Evolutionary conservation across 2,888 invertebrate species (phyloP), one percentile per base, ranked within the genome.

Genomic region (Thalpophila matura): DNA sequence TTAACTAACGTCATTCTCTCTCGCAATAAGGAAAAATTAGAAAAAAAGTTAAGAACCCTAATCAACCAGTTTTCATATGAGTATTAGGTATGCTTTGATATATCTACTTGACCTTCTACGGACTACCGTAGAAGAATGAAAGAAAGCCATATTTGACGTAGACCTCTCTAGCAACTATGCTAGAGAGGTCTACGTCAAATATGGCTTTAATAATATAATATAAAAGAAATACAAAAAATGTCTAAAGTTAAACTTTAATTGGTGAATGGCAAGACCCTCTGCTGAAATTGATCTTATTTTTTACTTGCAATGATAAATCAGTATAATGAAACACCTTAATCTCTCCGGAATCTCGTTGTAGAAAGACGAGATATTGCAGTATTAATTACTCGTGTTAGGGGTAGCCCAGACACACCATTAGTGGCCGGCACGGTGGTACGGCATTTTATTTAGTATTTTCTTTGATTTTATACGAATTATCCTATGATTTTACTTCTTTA

Each of bases 271-370:
- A 46, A 18, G 40, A 49, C 46, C 61, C 61, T 58, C 56, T 47
- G 59, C 51, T 79, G 72, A 42, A 64, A 67, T 60, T 54, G 70
- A 58, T 74, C 42, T 49, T 56, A 62, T 79, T 78, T 78, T 74
- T 79, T 75, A 75, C 68, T 66, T 59, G 62, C 75, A 66, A 76
- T 78, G 74, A 84, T 85, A 84, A 86, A 86, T 87, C 85, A 79
- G 84, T 84, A 86, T 91, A 91, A 92, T 91, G 87, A 86, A 90
- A 88, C 91, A 92, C 92, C 92, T 91, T 92, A 90, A 92, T 92
- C 91, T 91, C 84, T 83, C 76, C 83, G 68, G 85, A 88, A 90
- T 91, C 91, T 88, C 84, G 84, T 86, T 88, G 89, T 83, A 84
- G 88, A 85, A 86, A 90, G 88, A 89, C 88, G 89, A 92, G 91